Evolutionary conservation across 1,140 invertebrate genomes (phyloP).

Genomic region (Bombus superbus): DNA sequence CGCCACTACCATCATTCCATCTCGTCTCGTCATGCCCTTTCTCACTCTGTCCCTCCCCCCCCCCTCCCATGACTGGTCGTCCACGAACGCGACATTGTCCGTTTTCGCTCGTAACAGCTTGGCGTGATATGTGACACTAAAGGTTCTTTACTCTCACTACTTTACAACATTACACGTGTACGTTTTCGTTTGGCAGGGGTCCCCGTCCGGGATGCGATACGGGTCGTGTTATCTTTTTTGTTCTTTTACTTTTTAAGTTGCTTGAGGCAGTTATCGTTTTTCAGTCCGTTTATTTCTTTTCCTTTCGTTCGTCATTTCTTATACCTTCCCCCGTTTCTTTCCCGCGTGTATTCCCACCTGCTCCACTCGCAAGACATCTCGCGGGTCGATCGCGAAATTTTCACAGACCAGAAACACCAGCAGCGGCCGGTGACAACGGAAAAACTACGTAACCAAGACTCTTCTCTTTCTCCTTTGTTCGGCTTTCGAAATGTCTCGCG

Average conservation of each 20-base stretch:
- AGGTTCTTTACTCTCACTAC: constrained; percentile 71
- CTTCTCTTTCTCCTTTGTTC: background rate
- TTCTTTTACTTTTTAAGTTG: constrained; percentile 55
- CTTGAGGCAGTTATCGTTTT: constrained; percentile 73
- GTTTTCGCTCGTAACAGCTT: constrained; percentile 54
- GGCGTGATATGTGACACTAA: constrained; percentile 77
- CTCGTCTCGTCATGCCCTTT: background rate
- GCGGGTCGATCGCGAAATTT: constrained; percentile 46
- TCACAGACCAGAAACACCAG: background rate
- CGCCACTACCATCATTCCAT: background rate
- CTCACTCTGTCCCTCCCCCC: background rate
- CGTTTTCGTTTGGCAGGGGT: constrained; percentile 75
- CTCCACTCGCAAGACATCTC: constrained; percentile 34
- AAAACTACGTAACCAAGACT: background rate
- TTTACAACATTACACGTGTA: constrained; percentile 75
- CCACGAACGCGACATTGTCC: constrained; percentile 53
- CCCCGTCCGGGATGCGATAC: constrained; percentile 56
- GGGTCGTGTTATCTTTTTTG: constrained; percentile 7
- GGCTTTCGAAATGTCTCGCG: background rate
- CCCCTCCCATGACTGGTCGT: background rate
- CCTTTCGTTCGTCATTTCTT: constrained; percentile 27
- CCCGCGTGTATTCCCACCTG: constrained; percentile 27
- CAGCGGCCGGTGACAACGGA: background rate
- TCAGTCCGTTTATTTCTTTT: constrained; percentile 51
- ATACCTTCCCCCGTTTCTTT: constrained; percentile 10